phyloP scores from a whole-genome alignment of 2,113 vertebrate species.

The Salvelinus namaycush region DNA sequence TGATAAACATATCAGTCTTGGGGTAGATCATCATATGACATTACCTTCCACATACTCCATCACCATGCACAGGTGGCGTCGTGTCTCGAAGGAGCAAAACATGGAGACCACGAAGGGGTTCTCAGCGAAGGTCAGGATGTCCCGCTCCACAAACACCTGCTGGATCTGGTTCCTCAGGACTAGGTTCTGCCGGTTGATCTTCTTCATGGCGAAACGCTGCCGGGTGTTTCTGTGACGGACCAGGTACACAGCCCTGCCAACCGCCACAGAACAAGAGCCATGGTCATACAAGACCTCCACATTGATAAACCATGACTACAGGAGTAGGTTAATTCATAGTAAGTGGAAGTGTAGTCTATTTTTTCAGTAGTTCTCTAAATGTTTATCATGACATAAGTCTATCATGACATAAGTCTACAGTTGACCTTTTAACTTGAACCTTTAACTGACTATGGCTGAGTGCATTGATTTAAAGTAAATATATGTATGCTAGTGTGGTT shows the following conservation, averaged over 20 bases:
- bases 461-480: too few relatives aligned
- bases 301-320: neutral
- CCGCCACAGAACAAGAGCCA: neutral
- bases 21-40: neutral
- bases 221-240: constrained; percentile 92
- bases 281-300: neutral
- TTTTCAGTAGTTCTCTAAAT: too few relatives aligned
- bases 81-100: constrained; percentile 98
- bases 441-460: too few relatives aligned
- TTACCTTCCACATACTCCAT: constrained; percentile 99
- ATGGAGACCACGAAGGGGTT: constrained; percentile 98
- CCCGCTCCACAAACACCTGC: constrained; percentile 96
- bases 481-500: too few relatives aligned
- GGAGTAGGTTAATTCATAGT: neutral
- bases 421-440: too few relatives aligned
- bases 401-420: too few relatives aligned
- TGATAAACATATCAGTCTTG: too few relatives aligned
- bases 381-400: too few relatives aligned
- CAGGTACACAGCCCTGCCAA: constrained; percentile 87
- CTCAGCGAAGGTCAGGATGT: constrained; percentile 96
- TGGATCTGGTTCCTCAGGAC: constrained; percentile 97
- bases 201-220: constrained; percentile 97
- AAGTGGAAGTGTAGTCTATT: neutral
- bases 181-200: constrained; percentile 97
- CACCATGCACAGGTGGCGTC: constrained; percentile 96